Base-by-base conservation (phyloP, 2,113 vertebrate species). In the Phylloscopus trochilus region DNA sequence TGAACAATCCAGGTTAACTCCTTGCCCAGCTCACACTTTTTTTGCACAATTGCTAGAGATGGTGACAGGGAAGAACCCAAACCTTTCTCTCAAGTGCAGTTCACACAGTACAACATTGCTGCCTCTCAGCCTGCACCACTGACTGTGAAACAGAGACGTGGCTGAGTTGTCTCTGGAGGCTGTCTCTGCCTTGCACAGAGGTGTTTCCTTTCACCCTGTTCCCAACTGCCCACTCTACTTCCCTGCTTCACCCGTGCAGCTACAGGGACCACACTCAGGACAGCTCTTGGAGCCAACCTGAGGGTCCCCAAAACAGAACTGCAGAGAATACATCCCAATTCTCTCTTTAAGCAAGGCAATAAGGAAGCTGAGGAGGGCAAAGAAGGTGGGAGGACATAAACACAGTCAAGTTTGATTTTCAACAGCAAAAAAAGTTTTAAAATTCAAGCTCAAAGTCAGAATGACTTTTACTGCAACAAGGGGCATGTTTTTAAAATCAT, bases 101-200 rank as follows among this genome's bases (percentile, higher is more conserved):
- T 73, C 67, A 19, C 9, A 13, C 3, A 2, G n/a, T 3, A 9
- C 15, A 19, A 4, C 24, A n/a, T 0, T 7, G 2, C 49, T 46
- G 51, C 72, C 56, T 44, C 60, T 53, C 44, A 62, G 68, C 33
- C 37, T 26, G 58, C 43, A 35, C 41, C 37, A 13, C 23, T 13
- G n/a, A 10, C 62, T 22, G 51, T 3, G 39, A 20, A 26, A 49
- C 31, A 51, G 28, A 62, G 15, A 58, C 27, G 20, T 23, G 23
- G 16, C 31, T 6, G 11, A 55, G 21, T 0, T 72, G 53, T 19
- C n/a, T 59, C 52, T 46, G 41, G 60, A n/a, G 35, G 39, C 11
- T 52, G 49, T 31, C 43, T 68, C 24, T 73, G 64, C 69, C 64
- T n/a, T 1, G 3, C 53, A 47, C 47, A 30, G 64, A 43, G 18